Percentiles rank a stretch among this genome's conserved stretches.
These are phyloP conservation scores for Melikaiella ostensackeni DNA, from an alignment of 2,888 invertebrate genomes.

Conservation along the genomic window DNA sequence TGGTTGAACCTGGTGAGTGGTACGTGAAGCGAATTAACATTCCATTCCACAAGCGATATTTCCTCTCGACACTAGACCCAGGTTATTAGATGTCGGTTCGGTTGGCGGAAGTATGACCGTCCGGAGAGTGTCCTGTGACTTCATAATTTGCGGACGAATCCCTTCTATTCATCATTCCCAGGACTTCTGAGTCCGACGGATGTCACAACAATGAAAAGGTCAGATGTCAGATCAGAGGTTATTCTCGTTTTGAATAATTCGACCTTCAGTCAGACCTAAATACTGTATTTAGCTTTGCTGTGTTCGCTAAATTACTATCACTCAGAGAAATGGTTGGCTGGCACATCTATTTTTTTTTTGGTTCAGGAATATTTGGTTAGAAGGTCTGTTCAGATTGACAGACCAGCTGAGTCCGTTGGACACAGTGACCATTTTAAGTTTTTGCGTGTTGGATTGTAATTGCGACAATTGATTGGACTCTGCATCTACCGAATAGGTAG, in stretches of 20 bases:
- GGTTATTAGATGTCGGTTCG: conserved; percentile 25
- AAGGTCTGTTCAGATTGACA: no score
- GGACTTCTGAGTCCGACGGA: conserved; percentile 27
- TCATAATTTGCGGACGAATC: conserved; percentile 25
- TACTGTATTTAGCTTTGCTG: not conserved
- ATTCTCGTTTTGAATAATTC: not conserved
- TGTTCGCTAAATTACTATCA: not conserved
- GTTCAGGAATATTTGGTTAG: no score
- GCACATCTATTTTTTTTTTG: no score
- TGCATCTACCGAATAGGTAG: no score
- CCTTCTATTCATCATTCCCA: conserved; percentile 24
- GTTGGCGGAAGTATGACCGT: conserved; percentile 32
- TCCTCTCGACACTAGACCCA: conserved; percentile 51
- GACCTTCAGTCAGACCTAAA: conserved; percentile 20
- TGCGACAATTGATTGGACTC: no score
- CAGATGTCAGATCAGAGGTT: conserved; percentile 9
- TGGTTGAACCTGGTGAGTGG: conserved; percentile 57
- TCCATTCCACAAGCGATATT: conserved; percentile 66
- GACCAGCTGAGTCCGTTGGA: no score
- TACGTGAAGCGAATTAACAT: conserved; percentile 67
- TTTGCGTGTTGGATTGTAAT: no score
- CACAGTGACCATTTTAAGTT: no score
- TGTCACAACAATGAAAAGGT: conserved; percentile 34
- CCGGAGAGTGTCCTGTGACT: conserved; percentile 35
- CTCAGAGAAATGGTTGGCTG: no score